Evolutionary conservation across 2,797 vertebrate species (phyloP), one percentile per base, ranked within the genome.

Genomic region (Fistularia commersonii): DNA sequence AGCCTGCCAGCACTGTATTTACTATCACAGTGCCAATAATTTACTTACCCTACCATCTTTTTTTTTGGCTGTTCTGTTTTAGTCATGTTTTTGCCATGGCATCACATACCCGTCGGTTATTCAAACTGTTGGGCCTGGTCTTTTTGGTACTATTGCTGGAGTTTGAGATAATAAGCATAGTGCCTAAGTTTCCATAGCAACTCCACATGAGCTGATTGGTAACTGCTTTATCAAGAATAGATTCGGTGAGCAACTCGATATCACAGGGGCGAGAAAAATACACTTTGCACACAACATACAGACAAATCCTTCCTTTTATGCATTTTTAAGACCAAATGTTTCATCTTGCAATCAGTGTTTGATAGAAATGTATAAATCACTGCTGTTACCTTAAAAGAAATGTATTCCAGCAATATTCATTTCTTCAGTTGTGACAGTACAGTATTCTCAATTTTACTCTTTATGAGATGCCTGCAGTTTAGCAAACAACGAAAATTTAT

Each of bases 161-260:
- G 71, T 76, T 84, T 71, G 57, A 69, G 76, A 81, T 84, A 83
- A 87, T 81, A 83, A 89, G 84, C 74, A 77, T 70, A 75, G 76
- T 69, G 73, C 69, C 76, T 38, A 74, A 15, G 87, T 90, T 88
- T 86, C 90, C 88, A 91, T 90, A 81, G 89, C 86, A 89, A 91
- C 90, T 71, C 80, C 77, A 73, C 79, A 80, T 63, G 76, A 83
- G 83, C 76, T 60, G 59, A 76, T 76, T 42, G 9, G 72, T 74
- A 77, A 69, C 57, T 48, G 71, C 69, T 74, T 77, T 74, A 82
- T 81, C 71, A 80, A 66, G 80, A 84, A 81, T 76, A 75, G 76
- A 82, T 53, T 42, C 62, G 11, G 53, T 45, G 48, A 62, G 60
- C 54, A 61, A 66, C 32, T 14, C 69, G 50, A 69, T 56, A 64